These are phyloP conservation scores for Helleia helle DNA, from an alignment of 2,888 invertebrate species.

Conservation along the genomic window DNA sequence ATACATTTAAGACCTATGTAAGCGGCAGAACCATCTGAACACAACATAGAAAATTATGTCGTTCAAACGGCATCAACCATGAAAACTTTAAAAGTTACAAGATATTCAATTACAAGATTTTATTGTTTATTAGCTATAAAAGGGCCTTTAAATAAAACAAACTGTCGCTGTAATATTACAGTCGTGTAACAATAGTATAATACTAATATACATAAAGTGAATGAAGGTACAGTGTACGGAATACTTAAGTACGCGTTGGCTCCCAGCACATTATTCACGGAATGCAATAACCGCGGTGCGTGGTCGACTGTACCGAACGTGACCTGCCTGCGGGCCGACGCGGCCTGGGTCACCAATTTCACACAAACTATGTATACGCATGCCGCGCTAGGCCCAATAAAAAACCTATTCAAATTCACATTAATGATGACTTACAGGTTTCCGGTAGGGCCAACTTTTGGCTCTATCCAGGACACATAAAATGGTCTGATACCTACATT, in stretches of 20 bases:
- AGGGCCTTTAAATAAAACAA: not conserved
- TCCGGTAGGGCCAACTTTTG: no score
- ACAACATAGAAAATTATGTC: no score
- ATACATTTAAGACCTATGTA: no score
- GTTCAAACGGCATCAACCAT: no score
- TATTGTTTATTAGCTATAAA: not conserved
- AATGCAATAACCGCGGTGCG: conserved; percentile 62
- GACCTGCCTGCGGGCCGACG: conserved; percentile 41
- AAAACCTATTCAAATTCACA: conserved; percentile 15
- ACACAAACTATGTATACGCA: conserved; percentile 43
- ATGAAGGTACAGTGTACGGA: conserved; percentile 2
- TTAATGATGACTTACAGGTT: no score
- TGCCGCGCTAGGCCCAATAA: conserved; percentile 27
- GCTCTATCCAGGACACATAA: no score
- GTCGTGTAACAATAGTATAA: no score
- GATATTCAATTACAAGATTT: not conserved
- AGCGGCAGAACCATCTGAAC: no score
- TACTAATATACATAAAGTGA: not conserved
- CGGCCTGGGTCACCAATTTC: conserved; percentile 27
- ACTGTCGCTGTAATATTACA: not conserved
- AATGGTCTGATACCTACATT: no score
- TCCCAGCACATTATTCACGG: conserved; percentile 53
- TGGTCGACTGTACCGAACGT: conserved; percentile 36
- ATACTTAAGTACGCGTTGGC: conserved; percentile 22
- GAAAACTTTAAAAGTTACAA: no score